Percentiles rank a stretch among this genome's conserved stretches.
These are phyloP conservation scores for Notospermus geniculatus DNA, from an alignment of 1,140 invertebrate species.

Conservation along the genomic window DNA sequence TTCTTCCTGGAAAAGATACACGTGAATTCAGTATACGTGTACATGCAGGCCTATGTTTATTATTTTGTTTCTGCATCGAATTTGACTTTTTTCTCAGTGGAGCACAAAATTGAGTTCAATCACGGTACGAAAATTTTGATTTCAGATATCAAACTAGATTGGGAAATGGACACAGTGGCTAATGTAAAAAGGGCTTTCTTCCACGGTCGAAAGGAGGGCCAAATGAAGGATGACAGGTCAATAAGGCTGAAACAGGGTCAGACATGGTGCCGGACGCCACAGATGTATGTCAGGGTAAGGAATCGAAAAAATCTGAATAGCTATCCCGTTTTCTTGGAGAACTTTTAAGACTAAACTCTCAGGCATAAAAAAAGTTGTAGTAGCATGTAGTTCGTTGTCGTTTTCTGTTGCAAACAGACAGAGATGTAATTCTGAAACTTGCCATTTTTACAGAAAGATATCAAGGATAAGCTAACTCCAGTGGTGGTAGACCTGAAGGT, in stretches of 20 bases:
- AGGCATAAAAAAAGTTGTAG: no score
- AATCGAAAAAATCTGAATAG: slow-evolving; percentile 28
- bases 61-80: no score
- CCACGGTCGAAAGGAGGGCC: background rate
- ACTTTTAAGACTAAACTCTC: no score
- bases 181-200: slow-evolving; percentile 7
- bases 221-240: no score
- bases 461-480: slow-evolving; percentile 50
- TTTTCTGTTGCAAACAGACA: no score
- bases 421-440: no score
- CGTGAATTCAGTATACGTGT: no score
- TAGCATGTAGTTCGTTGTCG: background rate
- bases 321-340: slow-evolving; percentile 22
- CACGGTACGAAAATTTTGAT: no score
- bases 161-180: background rate
- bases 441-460: slow-evolving; percentile 44
- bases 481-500: slow-evolving; percentile 78
- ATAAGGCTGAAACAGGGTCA: background rate
- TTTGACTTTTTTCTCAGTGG: no score
- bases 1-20: no score
- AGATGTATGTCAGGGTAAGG: slow-evolving; percentile 64
- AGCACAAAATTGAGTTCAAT: no score
- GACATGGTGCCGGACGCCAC: background rate
- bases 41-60: no score
- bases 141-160: slow-evolving; percentile 6